These are phyloP conservation scores for Netelia inedita DNA, from an alignment of 2,888 invertebrate genomes.

Conservation along the genomic window DNA sequence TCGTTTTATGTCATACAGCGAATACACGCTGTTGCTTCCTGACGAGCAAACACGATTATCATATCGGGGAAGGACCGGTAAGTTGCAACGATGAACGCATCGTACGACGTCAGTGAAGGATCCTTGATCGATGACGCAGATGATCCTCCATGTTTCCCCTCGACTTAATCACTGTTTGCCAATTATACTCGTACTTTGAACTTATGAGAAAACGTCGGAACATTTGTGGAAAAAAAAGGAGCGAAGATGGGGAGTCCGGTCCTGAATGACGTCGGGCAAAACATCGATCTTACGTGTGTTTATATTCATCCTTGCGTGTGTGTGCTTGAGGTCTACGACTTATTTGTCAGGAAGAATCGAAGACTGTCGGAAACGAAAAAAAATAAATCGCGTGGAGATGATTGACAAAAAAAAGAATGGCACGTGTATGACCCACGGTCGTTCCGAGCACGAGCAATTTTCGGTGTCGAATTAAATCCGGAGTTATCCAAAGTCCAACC, in stretches of 20 bases:
- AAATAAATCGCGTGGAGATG: background rate
- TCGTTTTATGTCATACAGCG: background rate
- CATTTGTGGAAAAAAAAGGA: conserved; percentile 2
- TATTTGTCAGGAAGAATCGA: conserved; percentile 4
- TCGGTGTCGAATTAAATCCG: too few species aligned
- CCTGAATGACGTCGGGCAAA: background rate
- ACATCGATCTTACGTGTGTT: background rate
- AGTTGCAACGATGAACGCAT: background rate
- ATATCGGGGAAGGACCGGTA: background rate
- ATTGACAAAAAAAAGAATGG: background rate
- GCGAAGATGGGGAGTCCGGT: background rate
- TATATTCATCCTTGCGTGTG: background rate
- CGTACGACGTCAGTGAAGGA: background rate
- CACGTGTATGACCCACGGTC: background rate
- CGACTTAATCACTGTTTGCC: conserved; percentile 10
- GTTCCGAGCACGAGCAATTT: too few species aligned
- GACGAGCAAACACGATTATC: background rate
- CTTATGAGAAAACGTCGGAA: conserved; percentile 8
- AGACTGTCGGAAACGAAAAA: background rate
- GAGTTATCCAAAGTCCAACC: too few species aligned
- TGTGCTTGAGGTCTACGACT: background rate
- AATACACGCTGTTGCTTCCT: background rate
- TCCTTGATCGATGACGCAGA: conserved; percentile 16
- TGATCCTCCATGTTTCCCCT: background rate
- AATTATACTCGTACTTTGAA: background rate